These are phyloP conservation scores for Cheilosia variabilis DNA, from an alignment of 2,888 invertebrate species.

Conservation along the genomic window DNA sequence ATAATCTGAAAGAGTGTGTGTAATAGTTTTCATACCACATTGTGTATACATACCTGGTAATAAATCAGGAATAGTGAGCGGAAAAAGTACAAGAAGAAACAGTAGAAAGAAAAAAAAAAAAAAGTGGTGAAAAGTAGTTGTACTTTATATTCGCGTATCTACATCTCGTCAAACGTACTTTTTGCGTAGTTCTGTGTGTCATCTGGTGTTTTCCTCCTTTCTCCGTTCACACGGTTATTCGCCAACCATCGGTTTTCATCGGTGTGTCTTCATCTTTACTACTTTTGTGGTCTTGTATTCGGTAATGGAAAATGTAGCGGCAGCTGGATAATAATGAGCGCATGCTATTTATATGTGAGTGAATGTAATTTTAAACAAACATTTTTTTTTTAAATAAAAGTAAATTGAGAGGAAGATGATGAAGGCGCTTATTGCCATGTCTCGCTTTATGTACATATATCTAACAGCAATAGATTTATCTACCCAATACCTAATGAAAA, in stretches of 20 bases:
- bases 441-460: neutral
- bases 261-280: constrained; percentile 62
- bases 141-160: constrained; percentile 60
- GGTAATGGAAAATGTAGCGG: constrained; percentile 78
- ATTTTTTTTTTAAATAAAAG: neutral
- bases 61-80: constrained; percentile 55
- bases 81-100: constrained; percentile 30
- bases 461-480: constrained; percentile 38
- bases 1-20: constrained; percentile 29
- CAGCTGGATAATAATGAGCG: constrained; percentile 78
- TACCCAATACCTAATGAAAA: constrained; percentile 57
- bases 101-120: constrained; percentile 6
- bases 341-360: constrained; percentile 79
- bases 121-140: constrained; percentile 63
- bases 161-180: constrained; percentile 46
- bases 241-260: constrained; percentile 59
- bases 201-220: constrained; percentile 64
- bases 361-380: constrained; percentile 53
- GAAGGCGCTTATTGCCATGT: constrained; percentile 2
- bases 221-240: constrained; percentile 52
- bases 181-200: constrained; percentile 64
- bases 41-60: constrained; percentile 30
- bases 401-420: constrained; percentile 22
- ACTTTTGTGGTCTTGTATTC: constrained; percentile 65
- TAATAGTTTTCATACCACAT: constrained; percentile 20